These are phyloP conservation scores for Porphyrio hochstetteri DNA, from an alignment of 2,113 vertebrate genomes.

Conservation along the genomic window DNA sequence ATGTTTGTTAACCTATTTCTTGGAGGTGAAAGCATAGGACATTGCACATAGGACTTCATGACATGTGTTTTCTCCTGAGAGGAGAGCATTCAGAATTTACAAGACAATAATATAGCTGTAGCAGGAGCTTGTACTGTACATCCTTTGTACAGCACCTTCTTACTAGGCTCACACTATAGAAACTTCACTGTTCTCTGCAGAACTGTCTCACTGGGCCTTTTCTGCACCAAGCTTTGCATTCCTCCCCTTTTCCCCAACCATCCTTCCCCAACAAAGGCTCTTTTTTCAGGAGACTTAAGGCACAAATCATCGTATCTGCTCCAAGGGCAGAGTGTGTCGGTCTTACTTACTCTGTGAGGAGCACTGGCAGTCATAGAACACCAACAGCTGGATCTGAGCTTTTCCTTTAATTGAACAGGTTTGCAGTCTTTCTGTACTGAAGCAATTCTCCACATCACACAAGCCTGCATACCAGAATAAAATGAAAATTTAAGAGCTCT, in stretches of 20 bases:
- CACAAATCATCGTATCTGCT: background rate
- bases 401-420: conserved; percentile 75
- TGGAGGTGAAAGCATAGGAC: background rate
- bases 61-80: background rate
- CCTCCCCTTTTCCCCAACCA: background rate
- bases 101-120: background rate
- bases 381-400: conserved; percentile 74
- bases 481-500: conserved; percentile 66
- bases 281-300: conserved; percentile 23
- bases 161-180: background rate
- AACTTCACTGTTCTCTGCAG: conserved; percentile 11
- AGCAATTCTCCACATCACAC: conserved; percentile 70
- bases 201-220: background rate
- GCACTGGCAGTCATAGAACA: conserved; percentile 33
- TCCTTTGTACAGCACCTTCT: background rate
- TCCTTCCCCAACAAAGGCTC: conserved; percentile 52
- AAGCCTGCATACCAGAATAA: conserved; percentile 57
- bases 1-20: background rate
- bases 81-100: background rate
- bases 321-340: conserved; percentile 31
- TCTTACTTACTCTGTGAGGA: conserved; percentile 41
- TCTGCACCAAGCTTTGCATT: conserved; percentile 38
- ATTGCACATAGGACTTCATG: background rate
- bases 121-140: background rate
- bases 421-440: conserved; percentile 54